Conservation (phyloP, 1,140 invertebrate genomes). For the Drosophila ficusphila region DNA sequence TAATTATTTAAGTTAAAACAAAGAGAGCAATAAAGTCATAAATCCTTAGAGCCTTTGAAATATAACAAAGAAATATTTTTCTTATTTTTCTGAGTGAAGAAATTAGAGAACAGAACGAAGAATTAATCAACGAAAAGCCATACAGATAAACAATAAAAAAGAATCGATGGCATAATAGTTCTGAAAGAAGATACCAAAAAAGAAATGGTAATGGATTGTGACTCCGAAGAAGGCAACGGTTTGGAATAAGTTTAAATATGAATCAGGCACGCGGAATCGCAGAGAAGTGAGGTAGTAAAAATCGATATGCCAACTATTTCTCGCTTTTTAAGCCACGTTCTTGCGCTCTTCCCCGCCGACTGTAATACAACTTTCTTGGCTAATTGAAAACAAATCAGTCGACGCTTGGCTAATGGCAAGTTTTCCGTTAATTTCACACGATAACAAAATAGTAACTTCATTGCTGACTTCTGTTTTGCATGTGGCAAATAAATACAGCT, state of each 20-base stretch:
- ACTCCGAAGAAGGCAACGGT: not conserved
- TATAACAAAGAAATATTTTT: too few relatives aligned
- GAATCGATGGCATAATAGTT: not conserved
- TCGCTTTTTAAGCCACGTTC: conserved; percentile 1
- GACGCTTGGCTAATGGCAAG: conserved; percentile 29
- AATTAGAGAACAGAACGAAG: not conserved
- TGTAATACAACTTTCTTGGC: conserved; percentile 3
- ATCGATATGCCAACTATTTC: conserved; percentile 19
- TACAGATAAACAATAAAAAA: not conserved
- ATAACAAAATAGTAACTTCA: conserved; percentile 28
- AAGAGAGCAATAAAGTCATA: too few relatives aligned
- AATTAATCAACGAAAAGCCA: conserved; percentile 1
- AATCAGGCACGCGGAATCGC: not conserved
- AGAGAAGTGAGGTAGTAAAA: conserved; percentile 17
- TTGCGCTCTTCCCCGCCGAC: not conserved
- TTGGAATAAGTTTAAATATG: not conserved
- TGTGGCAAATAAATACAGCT: not conserved
- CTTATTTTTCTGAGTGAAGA: not conserved
- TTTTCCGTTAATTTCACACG: conserved; percentile 36
- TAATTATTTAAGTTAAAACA: too few relatives aligned
- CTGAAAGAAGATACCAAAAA: not conserved
- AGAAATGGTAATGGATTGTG: not conserved
- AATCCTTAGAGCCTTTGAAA: too few relatives aligned
- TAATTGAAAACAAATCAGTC: conserved; percentile 33
- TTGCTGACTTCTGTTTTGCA: conserved; percentile 5